Evolutionary conservation across 2,113 vertebrate genomes (phyloP).

Genomic region (Dromas ardeola): DNA sequence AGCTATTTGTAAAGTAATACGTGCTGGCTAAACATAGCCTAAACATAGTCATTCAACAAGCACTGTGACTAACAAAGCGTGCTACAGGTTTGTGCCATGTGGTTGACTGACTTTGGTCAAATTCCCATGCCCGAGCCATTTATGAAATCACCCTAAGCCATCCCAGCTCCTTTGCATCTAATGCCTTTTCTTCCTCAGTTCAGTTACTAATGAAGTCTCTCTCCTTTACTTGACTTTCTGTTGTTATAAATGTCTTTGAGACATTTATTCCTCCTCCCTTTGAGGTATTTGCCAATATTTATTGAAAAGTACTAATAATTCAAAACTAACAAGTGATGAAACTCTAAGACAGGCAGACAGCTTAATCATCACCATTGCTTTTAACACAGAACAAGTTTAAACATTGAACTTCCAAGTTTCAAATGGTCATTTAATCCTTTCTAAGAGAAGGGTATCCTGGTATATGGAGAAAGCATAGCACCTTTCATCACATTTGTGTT

Average conservation of each 20-base stretch:
- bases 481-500: background rate
- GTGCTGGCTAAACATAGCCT: background rate
- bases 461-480: fast-evolving
- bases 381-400: background rate
- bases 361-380: background rate
- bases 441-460: background rate
- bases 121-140: background rate
- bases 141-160: background rate
- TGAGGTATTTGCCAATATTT: background rate
- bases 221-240: background rate
- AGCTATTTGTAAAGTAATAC: background rate
- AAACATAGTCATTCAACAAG: background rate
- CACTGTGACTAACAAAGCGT: background rate
- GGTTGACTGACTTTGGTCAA: background rate
- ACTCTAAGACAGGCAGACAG: background rate
- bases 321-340: background rate
- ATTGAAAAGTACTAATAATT: background rate
- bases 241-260: background rate
- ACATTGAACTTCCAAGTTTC: background rate
- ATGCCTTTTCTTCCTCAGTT: background rate
- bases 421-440: background rate
- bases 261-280: background rate
- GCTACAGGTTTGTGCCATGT: background rate
- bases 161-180: background rate
- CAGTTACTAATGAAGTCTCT: background rate